phyloP scores from a whole-genome alignment of 2,888 invertebrate species.

The Machimus atricapillus region DNA sequence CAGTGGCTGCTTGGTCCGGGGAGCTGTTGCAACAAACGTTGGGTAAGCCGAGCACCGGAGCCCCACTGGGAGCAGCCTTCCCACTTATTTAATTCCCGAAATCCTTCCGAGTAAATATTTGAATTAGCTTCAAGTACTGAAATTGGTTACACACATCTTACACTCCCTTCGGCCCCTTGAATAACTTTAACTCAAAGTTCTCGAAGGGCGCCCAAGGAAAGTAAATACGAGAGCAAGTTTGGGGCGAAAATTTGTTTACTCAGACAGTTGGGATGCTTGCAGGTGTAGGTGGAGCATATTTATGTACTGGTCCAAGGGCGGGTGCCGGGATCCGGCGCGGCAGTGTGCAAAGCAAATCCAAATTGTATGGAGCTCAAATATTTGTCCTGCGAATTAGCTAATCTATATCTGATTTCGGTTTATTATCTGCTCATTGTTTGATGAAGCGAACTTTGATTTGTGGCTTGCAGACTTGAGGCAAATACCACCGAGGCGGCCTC shows the following conservation, averaged over 20 bases:
- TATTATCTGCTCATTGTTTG: conserved; percentile 40
- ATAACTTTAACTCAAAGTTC: conserved; percentile 32
- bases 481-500: conserved; percentile 10
- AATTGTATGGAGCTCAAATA: conserved; percentile 35
- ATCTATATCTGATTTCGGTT: conserved; percentile 40
- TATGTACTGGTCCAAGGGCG: background rate
- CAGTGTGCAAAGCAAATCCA: conserved; percentile 26
- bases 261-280: conserved; percentile 34
- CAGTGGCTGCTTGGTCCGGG: background rate
- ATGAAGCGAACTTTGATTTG: conserved; percentile 38
- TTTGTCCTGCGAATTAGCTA: conserved; percentile 37
- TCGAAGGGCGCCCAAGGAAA: conserved; percentile 20
- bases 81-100: conserved; percentile 38
- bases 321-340: background rate
- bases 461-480: conserved; percentile 36
- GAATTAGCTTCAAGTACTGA: conserved; percentile 38
- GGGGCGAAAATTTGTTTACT: conserved; percentile 33
- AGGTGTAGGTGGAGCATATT: conserved; percentile 23
- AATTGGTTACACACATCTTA: conserved; percentile 37
- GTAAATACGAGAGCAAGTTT: conserved; percentile 32
- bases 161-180: conserved; percentile 18
- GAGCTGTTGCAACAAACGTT: background rate
- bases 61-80: conserved; percentile 11
- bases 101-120: conserved; percentile 38
- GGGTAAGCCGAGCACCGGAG: background rate